Conservation (phyloP, 1,140 invertebrate species). For the Drosophila nannoptera region DNA sequence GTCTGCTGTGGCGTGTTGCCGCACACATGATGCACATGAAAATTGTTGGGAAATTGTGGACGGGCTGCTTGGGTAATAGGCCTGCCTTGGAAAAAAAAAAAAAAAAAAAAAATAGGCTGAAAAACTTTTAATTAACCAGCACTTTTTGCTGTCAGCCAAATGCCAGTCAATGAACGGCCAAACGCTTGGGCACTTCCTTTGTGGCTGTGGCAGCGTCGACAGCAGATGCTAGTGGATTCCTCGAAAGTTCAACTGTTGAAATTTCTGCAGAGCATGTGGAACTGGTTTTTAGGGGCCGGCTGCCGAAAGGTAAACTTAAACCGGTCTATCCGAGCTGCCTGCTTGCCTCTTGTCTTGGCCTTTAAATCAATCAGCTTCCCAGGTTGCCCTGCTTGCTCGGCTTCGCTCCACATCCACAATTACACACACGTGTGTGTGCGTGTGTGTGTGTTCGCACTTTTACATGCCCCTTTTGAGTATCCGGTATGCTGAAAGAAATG, state of each 20-base stretch:
- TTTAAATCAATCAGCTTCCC: constrained; percentile 66
- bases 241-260: constrained; percentile 71
- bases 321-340: constrained; percentile 18
- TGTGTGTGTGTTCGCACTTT: not conserved
- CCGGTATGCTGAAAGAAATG: constrained; percentile 65
- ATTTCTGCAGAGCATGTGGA: constrained; percentile 47
- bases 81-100: too few relatives aligned
- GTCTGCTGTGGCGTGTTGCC: constrained; percentile 24
- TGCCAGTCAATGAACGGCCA: constrained; percentile 18
- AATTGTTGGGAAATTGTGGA: constrained; percentile 17
- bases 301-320: constrained; percentile 39
- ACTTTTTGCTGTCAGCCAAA: constrained; percentile 41
- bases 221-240: constrained; percentile 53
- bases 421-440: not conserved
- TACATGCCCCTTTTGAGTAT: constrained; percentile 29
- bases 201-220: not conserved
- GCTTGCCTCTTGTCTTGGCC: constrained; percentile 29
- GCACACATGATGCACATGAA: constrained; percentile 27
- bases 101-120: constrained; percentile 24
- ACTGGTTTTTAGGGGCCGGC: constrained; percentile 60
- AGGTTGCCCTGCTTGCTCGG: constrained; percentile 36
- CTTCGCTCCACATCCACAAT: constrained; percentile 16
- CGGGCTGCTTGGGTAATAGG: constrained; percentile 6
- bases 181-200: constrained; percentile 29
- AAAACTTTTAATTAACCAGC: constrained; percentile 60